phyloP scores from a whole-genome alignment of 2,113 vertebrate genomes.

The Neopipo cinnamomea region DNA sequence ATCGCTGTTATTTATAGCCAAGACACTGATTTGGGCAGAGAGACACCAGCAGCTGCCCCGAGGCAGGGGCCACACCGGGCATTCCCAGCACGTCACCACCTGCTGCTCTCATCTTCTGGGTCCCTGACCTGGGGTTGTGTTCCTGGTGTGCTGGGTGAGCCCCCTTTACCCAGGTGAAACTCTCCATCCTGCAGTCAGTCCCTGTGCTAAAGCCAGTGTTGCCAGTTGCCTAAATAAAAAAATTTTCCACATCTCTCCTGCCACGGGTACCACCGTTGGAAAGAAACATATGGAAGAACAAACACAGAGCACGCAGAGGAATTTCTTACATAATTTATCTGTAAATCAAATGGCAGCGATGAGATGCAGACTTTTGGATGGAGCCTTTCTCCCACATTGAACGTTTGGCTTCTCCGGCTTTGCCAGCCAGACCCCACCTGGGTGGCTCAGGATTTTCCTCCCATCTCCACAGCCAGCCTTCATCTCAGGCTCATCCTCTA shows the following conservation, averaged over 20 bases:
- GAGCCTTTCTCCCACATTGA: neutral
- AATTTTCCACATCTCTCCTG: neutral
- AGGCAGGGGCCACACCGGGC: fast-evolving
- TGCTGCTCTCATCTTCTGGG: neutral
- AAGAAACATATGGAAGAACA: neutral
- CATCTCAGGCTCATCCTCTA: neutral
- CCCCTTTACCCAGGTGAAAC: neutral
- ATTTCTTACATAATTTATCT: neutral
- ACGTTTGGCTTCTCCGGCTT: neutral
- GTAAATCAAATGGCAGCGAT: neutral
- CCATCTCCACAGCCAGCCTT: neutral
- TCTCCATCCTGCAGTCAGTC: neutral
- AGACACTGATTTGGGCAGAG: neutral
- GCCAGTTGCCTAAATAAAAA: neutral
- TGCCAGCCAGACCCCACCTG: neutral
- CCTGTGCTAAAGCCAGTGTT: neutral
- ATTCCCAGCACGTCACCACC: fast-evolving
- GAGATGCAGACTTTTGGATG: neutral
- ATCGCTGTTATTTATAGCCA: neutral
- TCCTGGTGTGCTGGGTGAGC: neutral
- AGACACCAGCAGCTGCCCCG: neutral
- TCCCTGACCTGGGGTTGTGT: neutral
- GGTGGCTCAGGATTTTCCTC: neutral
- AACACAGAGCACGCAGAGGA: neutral
- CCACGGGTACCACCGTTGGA: neutral